Evolutionary conservation across 2,113 vertebrate genomes (phyloP), one percentile per base, ranked within the genome.

Genomic region (Callorhinus ursinus): DNA sequence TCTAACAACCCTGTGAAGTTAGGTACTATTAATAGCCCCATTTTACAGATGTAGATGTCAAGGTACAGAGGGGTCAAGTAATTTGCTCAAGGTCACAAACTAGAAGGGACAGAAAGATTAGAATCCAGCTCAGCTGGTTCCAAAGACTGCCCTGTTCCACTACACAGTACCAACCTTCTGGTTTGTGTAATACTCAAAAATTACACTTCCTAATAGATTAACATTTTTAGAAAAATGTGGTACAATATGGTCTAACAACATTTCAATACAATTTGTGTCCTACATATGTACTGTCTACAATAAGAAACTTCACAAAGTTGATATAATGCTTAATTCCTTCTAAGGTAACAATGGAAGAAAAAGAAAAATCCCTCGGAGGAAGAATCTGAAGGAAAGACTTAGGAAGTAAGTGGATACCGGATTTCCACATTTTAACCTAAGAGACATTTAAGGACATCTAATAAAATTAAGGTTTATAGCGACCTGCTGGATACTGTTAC

Each of bases 261-360:
- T 85, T 95, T 85, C 28, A 63, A 8, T 71, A 76, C 12, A 84
- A 92, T 36, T 33, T 71, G 19, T 55, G 59, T 83, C 61, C 69
- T 76, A 69, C 18, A 61, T 76, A 87, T 79, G 49, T 36, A 7
- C 46, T 85, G 72, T 65, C 86, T 79, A 33, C 36, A 88, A 3
- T 59, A 82, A 87, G 79, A 92, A 93, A 89, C 13, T 61, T 96
- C 24, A 53, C 42, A 36, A 77, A 88, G 61, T 21, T 90, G 49
- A 79, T 18, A 81, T 51, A 65, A 72, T 79, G 49, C 26, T 90
- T 88, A 76, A 77, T 79, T 81, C 19, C 86, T 92, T 94, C 96
- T 42, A 87, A 59, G 81, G 53, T 49, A 88, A 95, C n/a, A 87
- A 21, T 42, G n/a, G n/a, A 65, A 95, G 31, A 77, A 87, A 80